Conservation (phyloP, 2,113 vertebrate species). For the Chaenogobius annularis region DNA sequence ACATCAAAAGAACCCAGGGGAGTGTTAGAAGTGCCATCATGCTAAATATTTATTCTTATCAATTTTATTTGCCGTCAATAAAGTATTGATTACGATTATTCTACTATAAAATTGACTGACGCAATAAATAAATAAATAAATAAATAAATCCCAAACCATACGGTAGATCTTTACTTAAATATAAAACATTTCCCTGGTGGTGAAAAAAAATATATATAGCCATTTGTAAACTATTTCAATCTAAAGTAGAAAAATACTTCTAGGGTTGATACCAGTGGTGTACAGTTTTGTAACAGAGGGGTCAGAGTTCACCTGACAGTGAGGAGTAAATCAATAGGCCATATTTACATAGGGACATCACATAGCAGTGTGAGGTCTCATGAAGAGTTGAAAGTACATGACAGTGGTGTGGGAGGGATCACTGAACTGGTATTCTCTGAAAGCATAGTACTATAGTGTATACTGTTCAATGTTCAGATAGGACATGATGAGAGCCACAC, state of each 20-base stretch:
- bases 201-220: background rate
- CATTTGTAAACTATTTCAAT: background rate
- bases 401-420: constrained; percentile 13
- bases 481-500: constrained; percentile 52
- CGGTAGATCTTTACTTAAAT: too few species aligned
- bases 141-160: too few species aligned
- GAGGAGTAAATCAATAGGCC: constrained; percentile 44
- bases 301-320: constrained; percentile 37
- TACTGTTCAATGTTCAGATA: constrained; percentile 4
- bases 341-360: constrained; percentile 12
- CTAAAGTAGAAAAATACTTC: background rate
- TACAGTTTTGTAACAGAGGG: constrained; percentile 19
- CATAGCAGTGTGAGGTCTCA: constrained; percentile 7
- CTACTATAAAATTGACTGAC: background rate
- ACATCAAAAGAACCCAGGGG: too few species aligned
- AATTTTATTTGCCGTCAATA: too few species aligned
- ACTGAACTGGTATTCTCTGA: constrained; percentile 25
- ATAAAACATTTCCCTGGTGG: too few species aligned
- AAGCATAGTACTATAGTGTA: constrained; percentile 4
- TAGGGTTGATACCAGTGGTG: background rate
- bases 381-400: constrained; percentile 16
- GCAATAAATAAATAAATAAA: too few species aligned
- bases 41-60: too few species aligned
- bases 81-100: background rate
- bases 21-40: background rate